These are phyloP conservation scores for Vanessa atalanta DNA, from an alignment of 1,140 invertebrate species.

Conservation along the genomic window DNA sequence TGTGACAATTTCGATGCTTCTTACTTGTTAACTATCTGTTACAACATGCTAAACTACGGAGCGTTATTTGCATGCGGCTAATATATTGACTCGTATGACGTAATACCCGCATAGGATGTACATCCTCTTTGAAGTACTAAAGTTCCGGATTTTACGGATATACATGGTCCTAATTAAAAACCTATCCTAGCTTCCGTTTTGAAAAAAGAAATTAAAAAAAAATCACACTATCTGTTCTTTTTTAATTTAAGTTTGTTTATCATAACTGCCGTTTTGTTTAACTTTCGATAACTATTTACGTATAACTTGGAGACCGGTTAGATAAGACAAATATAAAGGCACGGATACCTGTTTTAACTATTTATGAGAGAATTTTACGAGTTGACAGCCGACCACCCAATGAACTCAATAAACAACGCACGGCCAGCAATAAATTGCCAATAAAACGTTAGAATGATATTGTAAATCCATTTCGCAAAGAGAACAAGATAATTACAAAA, in stretches of 20 bases:
- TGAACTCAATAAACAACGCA: slow-evolving; percentile 45
- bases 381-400: slow-evolving; percentile 49
- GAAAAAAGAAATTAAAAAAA: neutral
- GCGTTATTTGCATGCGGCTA: no score
- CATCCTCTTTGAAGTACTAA: slow-evolving; percentile 31
- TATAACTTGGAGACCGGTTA: slow-evolving; percentile 32
- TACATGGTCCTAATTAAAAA: neutral
- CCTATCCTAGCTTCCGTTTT: slow-evolving; percentile 18
- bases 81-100: neutral
- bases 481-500: slow-evolving; percentile 10
- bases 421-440: slow-evolving; percentile 48
- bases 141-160: slow-evolving; percentile 27
- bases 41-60: no score
- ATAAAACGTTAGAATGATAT: slow-evolving; percentile 48
- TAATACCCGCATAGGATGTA: slow-evolving; percentile 42
- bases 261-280: slow-evolving; percentile 13
- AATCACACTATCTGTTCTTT: neutral
- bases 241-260: neutral
- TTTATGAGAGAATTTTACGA: slow-evolving; percentile 46
- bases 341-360: slow-evolving; percentile 43
- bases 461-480: slow-evolving; percentile 42
- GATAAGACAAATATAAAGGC: slow-evolving; percentile 42
- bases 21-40: no score
- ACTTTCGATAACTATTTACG: slow-evolving; percentile 24
- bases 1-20: no score